These are phyloP conservation scores for Drosophila arizonae DNA, from an alignment of 1,140 invertebrate species.

Conservation along the genomic window DNA sequence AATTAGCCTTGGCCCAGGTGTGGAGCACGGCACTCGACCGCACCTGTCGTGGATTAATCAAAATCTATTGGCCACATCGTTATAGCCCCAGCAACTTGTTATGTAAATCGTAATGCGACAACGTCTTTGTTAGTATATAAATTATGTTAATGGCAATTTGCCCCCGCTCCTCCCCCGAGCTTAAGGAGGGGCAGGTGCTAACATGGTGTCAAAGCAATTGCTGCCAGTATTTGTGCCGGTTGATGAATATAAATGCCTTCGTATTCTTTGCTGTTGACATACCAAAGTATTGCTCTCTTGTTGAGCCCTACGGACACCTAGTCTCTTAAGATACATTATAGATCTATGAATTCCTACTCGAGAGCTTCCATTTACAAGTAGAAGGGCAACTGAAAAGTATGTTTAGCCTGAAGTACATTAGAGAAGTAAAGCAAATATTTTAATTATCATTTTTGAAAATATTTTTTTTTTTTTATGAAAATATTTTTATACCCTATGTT, in stretches of 20 bases:
- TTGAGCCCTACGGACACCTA: background rate
- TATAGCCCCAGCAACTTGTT: constrained; percentile 21
- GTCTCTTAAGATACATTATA: constrained; percentile 9
- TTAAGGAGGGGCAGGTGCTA: background rate
- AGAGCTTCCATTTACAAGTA: too few relatives aligned
- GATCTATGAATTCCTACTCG: background rate
- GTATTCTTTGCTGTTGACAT: constrained; percentile 18
- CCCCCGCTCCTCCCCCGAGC: background rate
- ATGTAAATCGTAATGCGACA: constrained; percentile 30
- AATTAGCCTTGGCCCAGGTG: constrained; percentile 50
- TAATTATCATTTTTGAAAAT: background rate
- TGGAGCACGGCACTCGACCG: background rate
- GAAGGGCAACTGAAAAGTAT: too few relatives aligned
- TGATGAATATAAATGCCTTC: constrained; percentile 70
- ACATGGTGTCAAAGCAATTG: constrained; percentile 27
- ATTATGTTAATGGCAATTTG: constrained; percentile 75
- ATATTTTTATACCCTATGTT: background rate
- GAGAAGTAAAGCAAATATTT: background rate
- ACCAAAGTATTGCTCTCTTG: background rate
- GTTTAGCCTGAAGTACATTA: background rate
- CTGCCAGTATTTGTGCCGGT: constrained; percentile 36
- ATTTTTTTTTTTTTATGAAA: too few relatives aligned
- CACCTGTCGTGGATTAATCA: constrained; percentile 36
- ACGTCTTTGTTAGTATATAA: constrained; percentile 51
- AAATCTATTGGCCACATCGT: constrained; percentile 52